phyloP scores from a whole-genome alignment of 2,113 vertebrate species.

The Podilymbus podiceps region DNA sequence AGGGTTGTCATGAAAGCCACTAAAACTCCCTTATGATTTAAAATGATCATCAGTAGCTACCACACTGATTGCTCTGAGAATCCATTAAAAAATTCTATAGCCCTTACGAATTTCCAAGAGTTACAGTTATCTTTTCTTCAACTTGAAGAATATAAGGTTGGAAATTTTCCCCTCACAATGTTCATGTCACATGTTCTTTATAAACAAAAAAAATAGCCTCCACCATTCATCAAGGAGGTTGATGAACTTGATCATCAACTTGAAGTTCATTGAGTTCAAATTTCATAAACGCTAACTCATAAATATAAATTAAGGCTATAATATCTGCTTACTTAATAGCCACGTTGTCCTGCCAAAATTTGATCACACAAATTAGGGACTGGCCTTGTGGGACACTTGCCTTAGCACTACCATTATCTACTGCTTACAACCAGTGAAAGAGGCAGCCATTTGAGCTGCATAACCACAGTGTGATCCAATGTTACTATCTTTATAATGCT shows the following conservation, averaged over 20 bases:
- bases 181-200: neutral
- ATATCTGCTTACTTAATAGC: neutral
- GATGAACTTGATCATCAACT: too few relatives aligned
- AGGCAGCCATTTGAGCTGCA: neutral
- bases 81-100: neutral
- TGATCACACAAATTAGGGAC: neutral
- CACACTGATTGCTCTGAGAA: neutral
- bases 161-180: neutral
- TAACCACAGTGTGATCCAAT: neutral
- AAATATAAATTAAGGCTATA: neutral
- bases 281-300: neutral
- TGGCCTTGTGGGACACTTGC: neutral
- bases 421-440: neutral
- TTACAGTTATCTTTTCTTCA: neutral
- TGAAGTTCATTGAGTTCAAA: neutral
- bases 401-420: neutral
- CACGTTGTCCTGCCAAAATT: neutral
- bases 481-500: neutral
- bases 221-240: neutral
- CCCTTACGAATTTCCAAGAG: neutral
- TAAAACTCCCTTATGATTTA: neutral
- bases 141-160: neutral
- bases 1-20: neutral
- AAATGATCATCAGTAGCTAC: neutral
- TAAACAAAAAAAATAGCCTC: neutral